These are phyloP conservation scores for Capromys pilorides DNA, from an alignment of 2,797 vertebrate species.

Conservation along the genomic window DNA sequence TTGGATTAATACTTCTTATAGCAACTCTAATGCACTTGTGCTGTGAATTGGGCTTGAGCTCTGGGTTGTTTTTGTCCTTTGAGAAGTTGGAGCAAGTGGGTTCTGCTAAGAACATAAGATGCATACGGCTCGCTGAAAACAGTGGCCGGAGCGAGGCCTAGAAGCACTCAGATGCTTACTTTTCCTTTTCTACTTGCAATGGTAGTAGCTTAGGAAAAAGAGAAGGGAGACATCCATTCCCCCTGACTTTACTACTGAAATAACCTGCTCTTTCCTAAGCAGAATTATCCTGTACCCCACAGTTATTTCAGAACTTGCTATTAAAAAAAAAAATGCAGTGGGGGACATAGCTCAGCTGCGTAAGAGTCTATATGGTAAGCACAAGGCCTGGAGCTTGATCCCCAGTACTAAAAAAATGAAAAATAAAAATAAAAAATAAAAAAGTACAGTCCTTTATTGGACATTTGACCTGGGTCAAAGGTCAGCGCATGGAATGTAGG, in stretches of 20 bases:
- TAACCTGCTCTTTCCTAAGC: constrained; percentile 12
- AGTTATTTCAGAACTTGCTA: constrained; percentile 23
- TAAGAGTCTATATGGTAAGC: too few relatives aligned
- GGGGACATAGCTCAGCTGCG: too few relatives aligned
- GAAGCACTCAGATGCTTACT: neutral
- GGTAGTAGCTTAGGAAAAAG: neutral
- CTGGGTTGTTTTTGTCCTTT: neutral
- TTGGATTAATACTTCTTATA: neutral
- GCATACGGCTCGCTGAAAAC: neutral
- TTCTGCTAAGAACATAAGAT: neutral
- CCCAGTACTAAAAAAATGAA: too few relatives aligned
- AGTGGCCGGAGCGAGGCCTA: neutral
- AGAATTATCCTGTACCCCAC: neutral
- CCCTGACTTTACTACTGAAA: neutral
- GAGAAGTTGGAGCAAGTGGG: neutral
- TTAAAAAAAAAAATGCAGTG: neutral
- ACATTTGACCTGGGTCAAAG: constrained; percentile 36
- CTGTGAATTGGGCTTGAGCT: neutral
- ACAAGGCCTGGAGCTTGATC: too few relatives aligned
- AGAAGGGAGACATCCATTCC: neutral
- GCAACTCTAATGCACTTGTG: neutral
- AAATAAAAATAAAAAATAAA: neutral
- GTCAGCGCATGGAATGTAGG: neutral
- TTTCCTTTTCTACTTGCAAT: neutral
- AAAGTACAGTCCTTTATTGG: neutral